Base-by-base conservation (phyloP, 2,888 invertebrate species). In the Tipula lateralis region DNA sequence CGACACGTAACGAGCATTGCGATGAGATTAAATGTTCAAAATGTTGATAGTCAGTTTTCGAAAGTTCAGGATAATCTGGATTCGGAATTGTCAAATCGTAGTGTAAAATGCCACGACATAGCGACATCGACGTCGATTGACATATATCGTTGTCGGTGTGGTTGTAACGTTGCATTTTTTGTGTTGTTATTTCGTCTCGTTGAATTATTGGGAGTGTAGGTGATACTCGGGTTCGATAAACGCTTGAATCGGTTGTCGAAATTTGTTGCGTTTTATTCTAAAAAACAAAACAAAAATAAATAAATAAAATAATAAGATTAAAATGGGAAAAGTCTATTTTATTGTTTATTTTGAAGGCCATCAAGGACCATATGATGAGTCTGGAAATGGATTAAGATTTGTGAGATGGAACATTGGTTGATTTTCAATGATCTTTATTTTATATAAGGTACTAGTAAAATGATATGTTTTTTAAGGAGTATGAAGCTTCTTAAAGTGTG, bases 31-130 rank as follows among this genome's bases (percentile, higher is more conserved):
- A 89, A 86, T 91, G 91, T 87, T 93, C 92, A 86, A 93, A 92
- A 87, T 93, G 92, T 0, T 92, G 90, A 86, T 93, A 87, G 6
- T 90, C 89, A 1, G 84, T 85, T 0, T 86, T 83, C 16, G 87
- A 87, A 39, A 89, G 86, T 34, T 87, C 87, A 24, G 86, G 87
- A 7, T 39, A 34, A 9, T 87, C 87, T 1, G 86, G 86, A 24
- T 88, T 87, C 32, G 92, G 88, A 9, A 92, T 92, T 1, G 94
- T 93, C 86, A 94, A 88, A 89, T 94, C 94, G 87, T 94, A 94
- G 0, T 93, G 93, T n/a, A 94, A 89, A 2, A 94, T 91, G 1
- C 93, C 93, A n/a, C 92, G 92, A 87, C 94, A 94, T 87, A 90
- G 89, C 44, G 87, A 86, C 81, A 90, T 50, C 16, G 89, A 88